Conservation (phyloP, 2,888 invertebrate genomes). For the Euclidia mi region DNA sequence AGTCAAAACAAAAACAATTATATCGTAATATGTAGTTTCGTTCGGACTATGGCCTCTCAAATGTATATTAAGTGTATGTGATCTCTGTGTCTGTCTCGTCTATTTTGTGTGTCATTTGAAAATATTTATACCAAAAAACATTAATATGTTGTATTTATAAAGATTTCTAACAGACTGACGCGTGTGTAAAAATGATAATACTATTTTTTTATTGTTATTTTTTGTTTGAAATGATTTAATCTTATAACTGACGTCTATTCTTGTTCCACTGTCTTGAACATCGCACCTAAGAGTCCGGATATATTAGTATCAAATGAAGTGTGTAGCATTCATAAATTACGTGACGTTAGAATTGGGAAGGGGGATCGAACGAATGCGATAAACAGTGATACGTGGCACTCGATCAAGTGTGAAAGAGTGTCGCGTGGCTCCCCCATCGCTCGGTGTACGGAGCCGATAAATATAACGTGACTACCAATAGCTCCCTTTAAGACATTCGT, state of each 20-base stretch:
- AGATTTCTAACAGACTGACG: conserved; percentile 52
- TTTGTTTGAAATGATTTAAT: conserved; percentile 40
- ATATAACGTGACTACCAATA: conserved; percentile 6
- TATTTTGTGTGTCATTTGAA: conserved; percentile 48
- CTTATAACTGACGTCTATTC: conserved; percentile 34
- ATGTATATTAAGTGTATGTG: conserved; percentile 46
- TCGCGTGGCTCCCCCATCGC: background rate
- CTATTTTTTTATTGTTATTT: conserved; percentile 43
- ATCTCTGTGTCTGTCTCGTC: conserved; percentile 51
- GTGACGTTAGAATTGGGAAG: conserved; percentile 4
- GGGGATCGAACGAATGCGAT: conserved; percentile 21
- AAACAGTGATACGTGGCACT: conserved; percentile 15
- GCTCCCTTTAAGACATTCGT: too few species aligned
- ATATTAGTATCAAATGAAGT: conserved; percentile 1
- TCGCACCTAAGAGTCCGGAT: too few species aligned
- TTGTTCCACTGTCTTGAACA: too few species aligned
- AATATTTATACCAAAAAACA: conserved; percentile 45
- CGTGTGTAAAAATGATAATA: conserved; percentile 35
- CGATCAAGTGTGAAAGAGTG: conserved; percentile 22
- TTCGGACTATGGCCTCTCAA: conserved; percentile 40
- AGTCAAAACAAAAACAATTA: conserved; percentile 13
- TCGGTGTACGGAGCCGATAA: background rate
- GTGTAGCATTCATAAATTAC: conserved; percentile 4
- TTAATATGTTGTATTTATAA: conserved; percentile 46
- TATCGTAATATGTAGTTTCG: conserved; percentile 15